A percentile compares a stretch with the other conserved stretches of the same genome.
Conservation (phyloP, 2,888 invertebrate species). For the Leucoma salicis region DNA sequence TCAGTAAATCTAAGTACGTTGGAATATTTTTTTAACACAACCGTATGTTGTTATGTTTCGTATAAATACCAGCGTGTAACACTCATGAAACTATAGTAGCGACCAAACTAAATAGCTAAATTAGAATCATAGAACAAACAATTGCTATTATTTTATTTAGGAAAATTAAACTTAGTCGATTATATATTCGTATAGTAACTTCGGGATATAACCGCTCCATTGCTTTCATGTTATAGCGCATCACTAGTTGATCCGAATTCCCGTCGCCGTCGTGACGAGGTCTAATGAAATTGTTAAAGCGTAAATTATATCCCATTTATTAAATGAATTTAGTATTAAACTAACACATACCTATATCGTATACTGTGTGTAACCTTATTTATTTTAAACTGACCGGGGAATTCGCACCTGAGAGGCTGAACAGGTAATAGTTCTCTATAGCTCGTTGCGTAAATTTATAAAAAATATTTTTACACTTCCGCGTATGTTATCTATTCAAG, state of each 20-base stretch:
- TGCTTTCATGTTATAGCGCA: conserved; percentile 7
- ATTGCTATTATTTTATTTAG: too few relatives aligned
- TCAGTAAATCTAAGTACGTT: too few relatives aligned
- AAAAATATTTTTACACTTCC: not conserved
- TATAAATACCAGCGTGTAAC: too few relatives aligned
- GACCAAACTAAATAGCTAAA: too few relatives aligned
- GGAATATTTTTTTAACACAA: too few relatives aligned
- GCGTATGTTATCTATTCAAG: not conserved
- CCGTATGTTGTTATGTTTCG: too few relatives aligned
- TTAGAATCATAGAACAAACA: too few relatives aligned
- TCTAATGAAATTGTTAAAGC: conserved; percentile 12
- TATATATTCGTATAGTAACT: too few relatives aligned
- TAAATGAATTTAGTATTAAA: conserved; percentile 6
- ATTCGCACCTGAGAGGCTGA: conserved; percentile 12
- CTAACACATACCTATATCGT: not conserved
- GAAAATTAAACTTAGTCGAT: too few relatives aligned
- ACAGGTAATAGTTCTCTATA: conserved; percentile 18
- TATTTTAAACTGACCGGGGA: conserved; percentile 10
- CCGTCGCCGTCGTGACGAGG: conserved; percentile 12
- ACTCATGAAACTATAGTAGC: too few relatives aligned
- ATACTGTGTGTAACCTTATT: not conserved
- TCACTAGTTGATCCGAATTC: conserved; percentile 26
- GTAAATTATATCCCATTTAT: conserved; percentile 7
- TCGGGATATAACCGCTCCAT: too few relatives aligned
- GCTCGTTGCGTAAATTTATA: conserved; percentile 9